Evolutionary conservation across 2,113 vertebrate species (phyloP).

Genomic region (Syngnathus scovelli): DNA sequence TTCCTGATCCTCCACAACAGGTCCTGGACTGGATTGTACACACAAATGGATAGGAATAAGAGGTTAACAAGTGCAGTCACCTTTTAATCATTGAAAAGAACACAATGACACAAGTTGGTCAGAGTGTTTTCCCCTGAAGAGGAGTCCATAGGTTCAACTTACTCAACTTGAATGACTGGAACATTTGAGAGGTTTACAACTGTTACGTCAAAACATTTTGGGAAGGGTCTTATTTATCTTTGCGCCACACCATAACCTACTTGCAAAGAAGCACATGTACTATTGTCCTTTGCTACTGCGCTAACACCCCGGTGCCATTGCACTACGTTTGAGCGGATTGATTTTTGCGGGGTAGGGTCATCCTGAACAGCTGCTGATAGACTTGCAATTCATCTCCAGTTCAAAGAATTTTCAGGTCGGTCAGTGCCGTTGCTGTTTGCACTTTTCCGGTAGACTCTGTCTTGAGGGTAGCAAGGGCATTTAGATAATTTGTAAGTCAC

Average conservation of each 20-base stretch:
- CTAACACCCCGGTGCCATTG: slow-evolving; percentile 16
- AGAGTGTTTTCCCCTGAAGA: slow-evolving; percentile 47
- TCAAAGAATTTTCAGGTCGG: slow-evolving; percentile 56
- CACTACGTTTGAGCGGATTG: slow-evolving; percentile 60
- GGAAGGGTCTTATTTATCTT: slow-evolving; percentile 26
- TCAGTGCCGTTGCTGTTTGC: slow-evolving; percentile 53
- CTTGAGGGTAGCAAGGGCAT: slow-evolving; percentile 43
- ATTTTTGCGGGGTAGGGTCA: slow-evolving; percentile 67
- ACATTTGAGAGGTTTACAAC: slow-evolving; percentile 26
- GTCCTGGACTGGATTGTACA: not conserved
- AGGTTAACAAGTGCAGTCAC: slow-evolving; percentile 49
- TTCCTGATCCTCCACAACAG: slow-evolving; percentile 3
- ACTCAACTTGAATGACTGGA: slow-evolving; percentile 45
- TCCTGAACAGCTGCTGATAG: slow-evolving; percentile 61
- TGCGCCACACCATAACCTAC: slow-evolving; percentile 38
- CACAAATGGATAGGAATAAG: slow-evolving; percentile 14
- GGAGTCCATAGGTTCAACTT: slow-evolving; percentile 46
- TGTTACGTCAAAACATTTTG: slow-evolving; percentile 26
- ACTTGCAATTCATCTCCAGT: slow-evolving; percentile 58
- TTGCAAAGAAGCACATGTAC: slow-evolving; percentile 9
- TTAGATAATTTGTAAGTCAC: slow-evolving; percentile 26
- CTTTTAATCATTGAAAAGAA: slow-evolving; percentile 64
- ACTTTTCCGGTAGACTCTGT: slow-evolving; percentile 37
- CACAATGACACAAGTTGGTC: slow-evolving; percentile 42
- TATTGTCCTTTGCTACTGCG: slow-evolving; percentile 17